phyloP scores from a whole-genome alignment of 1,140 invertebrate species.

The Trachymyrmex septentrionalis region DNA sequence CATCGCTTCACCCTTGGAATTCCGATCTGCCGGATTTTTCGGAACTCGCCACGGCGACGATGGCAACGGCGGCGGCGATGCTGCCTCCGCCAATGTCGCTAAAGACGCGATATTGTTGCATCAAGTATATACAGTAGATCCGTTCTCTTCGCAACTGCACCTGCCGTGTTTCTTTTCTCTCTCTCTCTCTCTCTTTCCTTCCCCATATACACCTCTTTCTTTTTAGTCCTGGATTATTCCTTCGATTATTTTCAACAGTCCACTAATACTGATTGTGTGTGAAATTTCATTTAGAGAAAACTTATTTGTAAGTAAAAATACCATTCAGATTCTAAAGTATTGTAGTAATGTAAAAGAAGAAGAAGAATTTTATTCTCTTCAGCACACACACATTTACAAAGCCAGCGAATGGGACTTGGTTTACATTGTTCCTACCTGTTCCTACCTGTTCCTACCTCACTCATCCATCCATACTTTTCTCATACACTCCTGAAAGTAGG shows the following conservation, averaged over 20 bases:
- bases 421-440: too few relatives aligned
- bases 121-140: constrained; percentile 24
- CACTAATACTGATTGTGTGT: not conserved
- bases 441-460: too few relatives aligned
- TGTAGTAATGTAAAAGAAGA: too few relatives aligned
- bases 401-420: too few relatives aligned
- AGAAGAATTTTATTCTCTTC: too few relatives aligned
- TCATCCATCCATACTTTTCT: too few relatives aligned
- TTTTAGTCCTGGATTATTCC: not conserved
- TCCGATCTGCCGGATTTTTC: constrained; percentile 59
- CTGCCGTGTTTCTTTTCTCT: constrained; percentile 36
- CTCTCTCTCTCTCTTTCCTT: not conserved
- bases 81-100: constrained; percentile 33
- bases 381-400: too few relatives aligned
- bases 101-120: constrained; percentile 29
- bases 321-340: not conserved
- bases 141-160: constrained; percentile 23
- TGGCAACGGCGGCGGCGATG: not conserved
- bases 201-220: not conserved
- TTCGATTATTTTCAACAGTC: not conserved
- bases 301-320: not conserved
- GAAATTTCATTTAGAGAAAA: not conserved
- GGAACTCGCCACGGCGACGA: constrained; percentile 31
- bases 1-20: constrained; percentile 57
- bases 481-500: too few relatives aligned